Evolutionary conservation across 2,888 invertebrate genomes (phyloP).

Genomic region (Epirrhoe alternata): DNA sequence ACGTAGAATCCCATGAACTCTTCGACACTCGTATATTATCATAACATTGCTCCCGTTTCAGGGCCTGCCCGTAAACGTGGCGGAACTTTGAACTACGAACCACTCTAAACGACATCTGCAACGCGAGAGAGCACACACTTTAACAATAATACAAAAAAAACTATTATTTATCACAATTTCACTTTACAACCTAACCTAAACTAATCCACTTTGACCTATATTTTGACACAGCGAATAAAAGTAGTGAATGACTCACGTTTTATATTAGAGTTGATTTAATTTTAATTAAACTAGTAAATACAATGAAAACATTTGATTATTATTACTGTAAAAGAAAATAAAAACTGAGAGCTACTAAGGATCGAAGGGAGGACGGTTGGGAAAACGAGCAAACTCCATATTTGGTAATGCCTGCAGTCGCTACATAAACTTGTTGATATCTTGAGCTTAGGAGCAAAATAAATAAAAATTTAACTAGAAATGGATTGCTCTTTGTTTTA

Average conservation of each 20-base stretch:
- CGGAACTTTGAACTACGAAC: slow-evolving; percentile 99
- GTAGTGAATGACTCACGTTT: slow-evolving; percentile 75
- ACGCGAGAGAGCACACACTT: slow-evolving; percentile 75
- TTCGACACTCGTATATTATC: slow-evolving; percentile 98
- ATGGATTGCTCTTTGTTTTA: slow-evolving; percentile 2
- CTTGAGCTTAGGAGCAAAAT: slow-evolving; percentile 13
- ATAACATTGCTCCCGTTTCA: slow-evolving; percentile 98
- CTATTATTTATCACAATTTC: slow-evolving; percentile 63
- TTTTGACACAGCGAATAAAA: slow-evolving; percentile 74
- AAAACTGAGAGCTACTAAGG: slow-evolving; percentile 83
- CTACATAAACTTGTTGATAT: slow-evolving; percentile 62
- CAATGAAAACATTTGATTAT: slow-evolving; percentile 82
- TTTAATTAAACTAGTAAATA: slow-evolving; percentile 73
- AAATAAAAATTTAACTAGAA: slow-evolving; percentile 3
- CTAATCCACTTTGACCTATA: slow-evolving; percentile 76
- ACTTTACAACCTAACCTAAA: slow-evolving; percentile 81
- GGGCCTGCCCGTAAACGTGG: slow-evolving; percentile 95
- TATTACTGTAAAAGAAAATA: slow-evolving; percentile 69
- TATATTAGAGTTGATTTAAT: slow-evolving; percentile 66
- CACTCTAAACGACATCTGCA: slow-evolving; percentile 97
- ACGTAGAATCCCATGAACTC: slow-evolving; percentile 99
- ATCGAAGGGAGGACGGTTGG: slow-evolving; percentile 85
- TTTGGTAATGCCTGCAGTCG: slow-evolving; percentile 87
- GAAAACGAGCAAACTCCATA: slow-evolving; percentile 88
- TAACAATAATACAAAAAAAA: slow-evolving; percentile 70